A percentile compares a stretch with the other conserved stretches of the same genome.
These are phyloP conservation scores for Planiliza haematocheilus DNA, from an alignment of 2,113 vertebrate species.

Conservation along the genomic window DNA sequence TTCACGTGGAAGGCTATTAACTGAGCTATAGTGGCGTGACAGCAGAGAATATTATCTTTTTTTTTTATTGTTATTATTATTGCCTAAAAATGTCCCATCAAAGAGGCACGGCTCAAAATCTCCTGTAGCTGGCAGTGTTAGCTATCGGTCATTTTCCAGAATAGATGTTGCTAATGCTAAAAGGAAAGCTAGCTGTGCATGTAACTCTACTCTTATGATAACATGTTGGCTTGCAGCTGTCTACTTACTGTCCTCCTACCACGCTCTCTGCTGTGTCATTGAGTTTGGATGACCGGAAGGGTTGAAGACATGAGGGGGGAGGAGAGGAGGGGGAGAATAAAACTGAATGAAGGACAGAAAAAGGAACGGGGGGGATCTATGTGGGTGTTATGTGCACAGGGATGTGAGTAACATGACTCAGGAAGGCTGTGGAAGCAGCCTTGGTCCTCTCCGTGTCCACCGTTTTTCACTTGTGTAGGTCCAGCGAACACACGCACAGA, in stretches of 20 bases:
- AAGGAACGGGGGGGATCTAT: constrained; percentile 7
- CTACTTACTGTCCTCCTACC: constrained; percentile 72
- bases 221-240: constrained; percentile 78
- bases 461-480: not conserved
- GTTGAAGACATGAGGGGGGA: constrained; percentile 37
- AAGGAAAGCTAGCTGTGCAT: constrained; percentile 53
- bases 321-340: constrained; percentile 20
- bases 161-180: constrained; percentile 68
- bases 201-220: constrained; percentile 77
- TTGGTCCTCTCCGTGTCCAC: constrained; percentile 48
- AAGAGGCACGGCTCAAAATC: constrained; percentile 1
- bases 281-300: constrained; percentile 74
- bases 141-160: constrained; percentile 43
- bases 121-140: not conserved
- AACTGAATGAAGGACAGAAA: constrained; percentile 73
- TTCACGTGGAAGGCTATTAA: constrained; percentile 19
- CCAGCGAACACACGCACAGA: not conserved
- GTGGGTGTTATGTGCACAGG: constrained; percentile 38
- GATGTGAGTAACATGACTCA: constrained; percentile 45
- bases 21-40: not conserved
- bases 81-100: constrained; percentile 7
- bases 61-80: not conserved
- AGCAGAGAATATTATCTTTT: not conserved
- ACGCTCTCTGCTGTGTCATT: constrained; percentile 79
- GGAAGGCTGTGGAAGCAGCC: constrained; percentile 26